Conservation (phyloP, 2,888 invertebrate species). For the Eupithecia centaureata region DNA sequence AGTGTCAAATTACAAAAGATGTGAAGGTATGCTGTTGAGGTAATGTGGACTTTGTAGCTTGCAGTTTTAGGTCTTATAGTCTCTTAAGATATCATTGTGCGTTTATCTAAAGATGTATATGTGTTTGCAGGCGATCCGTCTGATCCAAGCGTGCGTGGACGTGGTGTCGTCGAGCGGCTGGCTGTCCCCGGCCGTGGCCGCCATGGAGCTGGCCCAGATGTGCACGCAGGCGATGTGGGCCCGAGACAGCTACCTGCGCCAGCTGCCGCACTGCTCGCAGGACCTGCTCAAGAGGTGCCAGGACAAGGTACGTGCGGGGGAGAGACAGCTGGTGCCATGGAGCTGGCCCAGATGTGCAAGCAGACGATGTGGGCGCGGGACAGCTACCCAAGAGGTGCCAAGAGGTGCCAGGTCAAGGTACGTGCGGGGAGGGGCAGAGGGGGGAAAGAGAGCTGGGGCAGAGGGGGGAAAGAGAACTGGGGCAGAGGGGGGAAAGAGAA, state of each 20-base stretch:
- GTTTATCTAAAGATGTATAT: too few species aligned
- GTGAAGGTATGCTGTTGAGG: too few species aligned
- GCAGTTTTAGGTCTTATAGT: too few species aligned
- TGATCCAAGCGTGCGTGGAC: slow-evolving; percentile 98
- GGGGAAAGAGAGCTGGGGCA: slow-evolving; percentile 95
- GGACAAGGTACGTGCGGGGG: slow-evolving; percentile 86
- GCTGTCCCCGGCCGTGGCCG: slow-evolving; percentile 98
- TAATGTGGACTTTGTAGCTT: too few species aligned
- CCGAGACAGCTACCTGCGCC: slow-evolving; percentile 98
- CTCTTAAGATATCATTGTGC: too few species aligned
- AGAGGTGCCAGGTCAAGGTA: slow-evolving; percentile 85
- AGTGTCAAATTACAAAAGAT: too few species aligned
- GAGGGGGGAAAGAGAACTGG: slow-evolving; percentile 95
- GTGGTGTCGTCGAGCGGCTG: slow-evolving; percentile 97
- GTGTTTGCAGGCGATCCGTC: slow-evolving; percentile 86
- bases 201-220: slow-evolving; percentile 99
- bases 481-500: slow-evolving; percentile 86
- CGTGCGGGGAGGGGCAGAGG: slow-evolving; percentile 85
- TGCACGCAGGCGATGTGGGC: slow-evolving; percentile 99
- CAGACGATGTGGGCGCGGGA: slow-evolving; percentile 99
- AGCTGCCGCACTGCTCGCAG: slow-evolving; percentile 96
- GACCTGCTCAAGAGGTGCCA: slow-evolving; percentile 94
- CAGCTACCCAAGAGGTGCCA: slow-evolving; percentile 98
- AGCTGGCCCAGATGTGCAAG: slow-evolving; percentile 99
- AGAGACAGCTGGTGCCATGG: slow-evolving; percentile 99